phyloP scores from a whole-genome alignment of 1,140 invertebrate genomes.

The Calephelis virginiensis region DNA sequence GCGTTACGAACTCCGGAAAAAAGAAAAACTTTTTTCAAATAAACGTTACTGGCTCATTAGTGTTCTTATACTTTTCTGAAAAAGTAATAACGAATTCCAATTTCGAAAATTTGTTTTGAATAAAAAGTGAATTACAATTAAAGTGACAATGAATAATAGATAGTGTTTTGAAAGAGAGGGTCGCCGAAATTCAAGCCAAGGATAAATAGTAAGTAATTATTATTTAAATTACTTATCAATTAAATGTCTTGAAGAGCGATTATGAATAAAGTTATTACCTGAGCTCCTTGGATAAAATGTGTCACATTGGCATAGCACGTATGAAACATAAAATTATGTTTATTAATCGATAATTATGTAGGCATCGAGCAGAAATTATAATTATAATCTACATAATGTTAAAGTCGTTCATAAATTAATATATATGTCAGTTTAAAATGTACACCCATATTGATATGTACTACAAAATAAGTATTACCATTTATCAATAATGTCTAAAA shows the following conservation, averaged over 20 bases:
- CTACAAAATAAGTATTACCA: too few species aligned
- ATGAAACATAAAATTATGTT: constrained; percentile 13
- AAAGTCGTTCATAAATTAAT: background rate
- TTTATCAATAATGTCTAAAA: too few species aligned
- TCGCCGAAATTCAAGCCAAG: constrained; percentile 15
- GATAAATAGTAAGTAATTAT: constrained; percentile 15
- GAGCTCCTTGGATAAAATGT: constrained; percentile 2
- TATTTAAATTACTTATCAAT: constrained; percentile 4
- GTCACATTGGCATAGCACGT: background rate
- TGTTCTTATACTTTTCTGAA: constrained; percentile 1
- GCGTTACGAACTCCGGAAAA: constrained; percentile 5
- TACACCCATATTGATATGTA: background rate
- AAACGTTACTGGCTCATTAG: constrained; percentile 1
- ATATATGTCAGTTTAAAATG: background rate
- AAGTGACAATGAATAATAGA: constrained; percentile 11
- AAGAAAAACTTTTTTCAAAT: constrained; percentile 12
- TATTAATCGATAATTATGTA: constrained; percentile 12
- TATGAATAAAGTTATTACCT: constrained; percentile 11
- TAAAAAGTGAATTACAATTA: background rate
- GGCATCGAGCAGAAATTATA: background rate
- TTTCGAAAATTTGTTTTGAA: background rate
- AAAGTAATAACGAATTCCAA: constrained; percentile 1
- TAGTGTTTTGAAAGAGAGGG: constrained; percentile 13
- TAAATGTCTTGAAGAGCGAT: background rate
- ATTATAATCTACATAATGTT: constrained; percentile 13